phyloP scores from a whole-genome alignment of 2,888 invertebrate species.

The Cantharis flavilabris region DNA sequence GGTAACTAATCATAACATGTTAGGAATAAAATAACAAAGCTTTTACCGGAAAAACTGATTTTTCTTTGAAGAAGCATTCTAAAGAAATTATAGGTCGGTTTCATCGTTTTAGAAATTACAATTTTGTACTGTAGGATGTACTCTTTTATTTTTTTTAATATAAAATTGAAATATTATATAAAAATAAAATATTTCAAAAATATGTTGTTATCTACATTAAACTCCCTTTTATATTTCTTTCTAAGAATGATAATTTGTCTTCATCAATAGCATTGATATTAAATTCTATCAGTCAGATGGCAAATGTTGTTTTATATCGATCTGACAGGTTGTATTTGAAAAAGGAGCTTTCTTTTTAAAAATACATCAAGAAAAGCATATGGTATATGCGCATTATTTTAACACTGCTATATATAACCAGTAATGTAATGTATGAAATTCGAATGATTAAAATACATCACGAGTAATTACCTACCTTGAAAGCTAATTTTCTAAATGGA shows the following conservation, averaged over 20 bases:
- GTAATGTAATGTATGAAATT: constrained; percentile 9
- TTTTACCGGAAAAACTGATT: neutral
- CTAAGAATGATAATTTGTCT: neutral
- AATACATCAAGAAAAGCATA: constrained; percentile 1
- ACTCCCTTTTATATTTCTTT: neutral
- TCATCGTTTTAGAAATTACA: neutral
- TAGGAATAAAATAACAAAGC: neutral
- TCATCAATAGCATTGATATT: constrained; percentile 5
- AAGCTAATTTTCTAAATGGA: neutral
- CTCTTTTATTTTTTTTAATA: neutral
- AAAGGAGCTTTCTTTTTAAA: constrained; percentile 4
- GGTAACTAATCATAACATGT: neutral
- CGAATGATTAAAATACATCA: constrained; percentile 9
- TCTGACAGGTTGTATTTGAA: constrained; percentile 3
- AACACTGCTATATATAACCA: neutral
- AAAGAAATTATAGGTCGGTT: neutral
- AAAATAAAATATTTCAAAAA: neutral
- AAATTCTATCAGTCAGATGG: constrained; percentile 15
- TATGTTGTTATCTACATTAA: neutral
- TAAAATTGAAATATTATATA: neutral
- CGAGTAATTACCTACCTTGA: neutral
- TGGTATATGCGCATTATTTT: constrained; percentile 7
- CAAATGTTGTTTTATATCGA: constrained; percentile 10
- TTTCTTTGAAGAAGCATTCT: neutral
- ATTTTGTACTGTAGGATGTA: neutral